phyloP scores from a whole-genome alignment of 1,140 invertebrate species.

The Aphelenchoides avenae region DNA sequence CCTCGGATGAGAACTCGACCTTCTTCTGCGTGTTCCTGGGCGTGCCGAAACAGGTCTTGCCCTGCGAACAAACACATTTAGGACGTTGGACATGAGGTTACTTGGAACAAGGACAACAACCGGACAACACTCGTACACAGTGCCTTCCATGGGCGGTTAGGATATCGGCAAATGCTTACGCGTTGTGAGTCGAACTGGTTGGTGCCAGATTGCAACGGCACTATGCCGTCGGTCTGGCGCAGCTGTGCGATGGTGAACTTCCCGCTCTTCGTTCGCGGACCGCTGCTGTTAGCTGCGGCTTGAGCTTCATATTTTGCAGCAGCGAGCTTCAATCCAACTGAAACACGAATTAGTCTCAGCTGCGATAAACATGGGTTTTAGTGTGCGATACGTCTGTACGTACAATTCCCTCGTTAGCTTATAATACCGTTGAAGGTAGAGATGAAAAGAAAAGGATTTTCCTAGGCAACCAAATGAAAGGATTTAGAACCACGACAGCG shows the following conservation, averaged over 20 bases:
- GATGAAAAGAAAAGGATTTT: no score
- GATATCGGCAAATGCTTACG: slow-evolving; percentile 31
- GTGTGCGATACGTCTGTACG: no score
- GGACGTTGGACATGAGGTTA: background rate
- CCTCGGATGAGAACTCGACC: slow-evolving; percentile 50
- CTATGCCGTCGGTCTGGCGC: slow-evolving; percentile 57
- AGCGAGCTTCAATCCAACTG: slow-evolving; percentile 30
- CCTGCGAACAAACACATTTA: slow-evolving; percentile 36
- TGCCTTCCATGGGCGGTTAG: no score
- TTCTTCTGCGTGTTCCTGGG: slow-evolving; percentile 54
- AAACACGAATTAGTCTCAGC: background rate
- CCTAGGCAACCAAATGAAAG: no score
- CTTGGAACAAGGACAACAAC: slow-evolving; percentile 5
- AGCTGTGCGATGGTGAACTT: slow-evolving; percentile 56
- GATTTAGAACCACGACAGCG: no score
- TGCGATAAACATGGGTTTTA: no score
- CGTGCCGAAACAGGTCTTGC: slow-evolving; percentile 56
- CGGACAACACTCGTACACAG: background rate
- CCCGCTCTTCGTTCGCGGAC: slow-evolving; percentile 42
- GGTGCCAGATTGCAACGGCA: slow-evolving; percentile 53
- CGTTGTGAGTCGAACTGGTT: slow-evolving; percentile 57
- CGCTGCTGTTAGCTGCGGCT: slow-evolving; percentile 22
- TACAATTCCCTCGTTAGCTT: no score
- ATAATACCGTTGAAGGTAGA: no score
- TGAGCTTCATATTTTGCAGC: slow-evolving; percentile 14